Conservation (phyloP, 2,797 vertebrate genomes). For the Scomberomorus guttatus region DNA sequence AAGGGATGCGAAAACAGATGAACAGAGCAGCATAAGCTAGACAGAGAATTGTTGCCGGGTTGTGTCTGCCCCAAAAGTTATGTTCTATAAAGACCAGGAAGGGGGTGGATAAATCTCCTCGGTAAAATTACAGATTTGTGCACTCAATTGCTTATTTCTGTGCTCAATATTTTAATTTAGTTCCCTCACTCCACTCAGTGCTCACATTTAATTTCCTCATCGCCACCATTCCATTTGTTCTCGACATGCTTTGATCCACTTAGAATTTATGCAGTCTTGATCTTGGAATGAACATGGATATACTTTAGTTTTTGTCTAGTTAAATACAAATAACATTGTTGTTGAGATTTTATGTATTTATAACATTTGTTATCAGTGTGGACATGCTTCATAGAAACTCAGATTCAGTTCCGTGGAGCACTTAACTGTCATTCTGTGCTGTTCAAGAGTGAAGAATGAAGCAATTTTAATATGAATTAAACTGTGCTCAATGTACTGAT, state of each 20-base stretch:
- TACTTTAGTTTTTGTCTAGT: background rate
- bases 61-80: conserved; percentile 4
- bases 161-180: background rate
- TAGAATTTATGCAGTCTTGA: background rate
- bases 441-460: background rate
- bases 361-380: background rate
- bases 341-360: no score
- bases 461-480: background rate
- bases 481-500: background rate
- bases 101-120: background rate
- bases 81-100: background rate
- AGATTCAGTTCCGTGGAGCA: background rate
- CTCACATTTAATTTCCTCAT: background rate
- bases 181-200: background rate
- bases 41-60: conserved; percentile 9
- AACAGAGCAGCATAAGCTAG: background rate
- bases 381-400: background rate
- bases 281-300: background rate
- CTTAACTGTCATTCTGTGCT: no score
- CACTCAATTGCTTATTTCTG: background rate
- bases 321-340: background rate
- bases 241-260: background rate
- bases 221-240: no score
- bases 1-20: conserved; percentile 5
- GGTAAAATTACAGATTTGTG: background rate